phyloP scores from a whole-genome alignment of 2,888 invertebrate genomes.

The Bhutanitis thaidina region DNA sequence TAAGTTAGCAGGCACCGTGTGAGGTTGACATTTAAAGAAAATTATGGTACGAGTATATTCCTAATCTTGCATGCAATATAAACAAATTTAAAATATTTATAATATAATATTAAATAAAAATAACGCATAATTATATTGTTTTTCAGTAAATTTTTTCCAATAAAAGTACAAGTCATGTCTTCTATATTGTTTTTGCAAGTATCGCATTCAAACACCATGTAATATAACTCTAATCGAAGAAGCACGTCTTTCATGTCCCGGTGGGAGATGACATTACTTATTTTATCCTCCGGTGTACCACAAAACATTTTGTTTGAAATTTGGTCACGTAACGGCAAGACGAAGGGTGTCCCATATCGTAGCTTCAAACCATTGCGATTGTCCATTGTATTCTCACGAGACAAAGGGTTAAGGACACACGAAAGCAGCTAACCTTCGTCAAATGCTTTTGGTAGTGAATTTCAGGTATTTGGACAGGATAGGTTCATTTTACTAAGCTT shows the following conservation, averaged over 20 bases:
- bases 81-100: too few relatives aligned
- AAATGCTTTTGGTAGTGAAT: constrained; percentile 65
- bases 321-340: constrained; percentile 69
- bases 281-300: constrained; percentile 56
- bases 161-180: too few relatives aligned
- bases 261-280: constrained; percentile 68
- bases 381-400: constrained; percentile 75
- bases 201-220: constrained; percentile 16
- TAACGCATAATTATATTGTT: too few relatives aligned
- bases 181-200: constrained; percentile 15
- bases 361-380: constrained; percentile 69
- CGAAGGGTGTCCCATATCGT: constrained; percentile 69
- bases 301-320: constrained; percentile 73
- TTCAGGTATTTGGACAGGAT: constrained; percentile 62
- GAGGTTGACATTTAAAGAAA: too few relatives aligned
- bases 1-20: too few relatives aligned
- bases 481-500: constrained; percentile 31
- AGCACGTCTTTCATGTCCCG: constrained; percentile 40
- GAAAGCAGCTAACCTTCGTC: constrained; percentile 69
- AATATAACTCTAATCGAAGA: constrained; percentile 23
- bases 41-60: too few relatives aligned
- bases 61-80: too few relatives aligned
- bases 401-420: constrained; percentile 72
- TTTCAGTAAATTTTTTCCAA: too few relatives aligned
- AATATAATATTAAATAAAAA: too few relatives aligned